Conservation (phyloP, 2,113 vertebrate genomes). For the Heptranchias perlo region DNA sequence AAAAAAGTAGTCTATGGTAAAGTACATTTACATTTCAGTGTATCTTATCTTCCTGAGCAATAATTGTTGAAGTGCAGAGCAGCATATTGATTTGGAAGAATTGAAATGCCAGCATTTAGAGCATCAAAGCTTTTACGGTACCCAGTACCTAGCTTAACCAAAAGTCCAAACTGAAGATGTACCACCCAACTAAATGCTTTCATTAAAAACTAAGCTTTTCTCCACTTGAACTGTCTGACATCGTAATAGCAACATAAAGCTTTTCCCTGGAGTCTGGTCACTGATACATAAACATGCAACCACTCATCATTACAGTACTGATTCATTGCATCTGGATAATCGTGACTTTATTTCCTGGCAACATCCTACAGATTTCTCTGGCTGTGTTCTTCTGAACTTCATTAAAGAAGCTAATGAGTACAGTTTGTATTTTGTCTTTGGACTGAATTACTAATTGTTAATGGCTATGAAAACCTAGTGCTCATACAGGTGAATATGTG, state of each 20-base stretch:
- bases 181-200: not conserved
- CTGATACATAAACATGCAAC: not conserved
- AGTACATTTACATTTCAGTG: not conserved
- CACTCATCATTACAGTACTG: not conserved
- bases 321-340: not conserved
- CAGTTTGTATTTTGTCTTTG: not conserved
- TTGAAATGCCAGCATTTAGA: not conserved
- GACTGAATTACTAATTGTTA: not conserved
- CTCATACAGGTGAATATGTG: not conserved
- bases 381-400: not conserved
- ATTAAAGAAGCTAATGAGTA: not conserved
- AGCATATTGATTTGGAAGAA: not conserved
- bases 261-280: not conserved
- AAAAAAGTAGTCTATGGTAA: not conserved
- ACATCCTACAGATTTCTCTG: not conserved
- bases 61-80: not conserved
- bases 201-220: not conserved
- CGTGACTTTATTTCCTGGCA: not conserved
- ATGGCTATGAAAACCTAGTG: not conserved
- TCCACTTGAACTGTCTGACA: not conserved
- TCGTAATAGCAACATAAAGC: not conserved
- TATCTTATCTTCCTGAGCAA: not conserved
- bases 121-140: not conserved
- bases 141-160: not conserved
- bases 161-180: not conserved